Evolutionary conservation across 2,888 invertebrate species (phyloP).

Genomic region (Torymus aiolomorphi): DNA sequence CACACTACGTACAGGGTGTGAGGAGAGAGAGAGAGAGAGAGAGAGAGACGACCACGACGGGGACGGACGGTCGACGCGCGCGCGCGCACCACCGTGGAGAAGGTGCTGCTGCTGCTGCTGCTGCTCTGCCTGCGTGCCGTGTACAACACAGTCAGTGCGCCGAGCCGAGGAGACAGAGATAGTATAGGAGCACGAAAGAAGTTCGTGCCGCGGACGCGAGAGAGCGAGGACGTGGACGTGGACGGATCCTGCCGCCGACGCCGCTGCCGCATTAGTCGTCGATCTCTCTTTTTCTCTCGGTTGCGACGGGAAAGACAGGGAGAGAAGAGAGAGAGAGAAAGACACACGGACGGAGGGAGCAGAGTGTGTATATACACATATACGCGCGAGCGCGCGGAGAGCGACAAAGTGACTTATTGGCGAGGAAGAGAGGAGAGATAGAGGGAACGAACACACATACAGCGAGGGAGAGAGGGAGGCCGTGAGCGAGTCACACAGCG

Average conservation of each 20-base stretch:
- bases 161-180: constrained; percentile 22
- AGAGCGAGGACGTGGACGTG: constrained; percentile 38
- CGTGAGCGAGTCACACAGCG: background rate
- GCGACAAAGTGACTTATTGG: constrained; percentile 31
- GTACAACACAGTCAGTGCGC: background rate
- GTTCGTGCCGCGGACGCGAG: background rate
- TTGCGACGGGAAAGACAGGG: constrained; percentile 13
- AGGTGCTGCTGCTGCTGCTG: constrained; percentile 53
- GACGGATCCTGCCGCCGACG: constrained; percentile 16
- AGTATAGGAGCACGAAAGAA: constrained; percentile 21
- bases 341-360: background rate
- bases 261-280: background rate
- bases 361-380: constrained; percentile 11
- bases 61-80: constrained; percentile 45
- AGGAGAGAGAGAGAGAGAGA: too few species aligned
- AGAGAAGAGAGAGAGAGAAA: constrained; percentile 15
- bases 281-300: constrained; percentile 25
- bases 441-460: constrained; percentile 15
- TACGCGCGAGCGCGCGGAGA: background rate
- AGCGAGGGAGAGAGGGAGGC: background rate
- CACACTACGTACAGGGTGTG: background rate
- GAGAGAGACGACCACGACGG: too few species aligned
- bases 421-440: constrained; percentile 18
- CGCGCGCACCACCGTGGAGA: constrained; percentile 45
- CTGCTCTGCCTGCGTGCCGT: constrained; percentile 17